Percentiles rank a stretch among this genome's conserved stretches.
These are phyloP conservation scores for Therioaphis trifolii DNA, from an alignment of 2,888 invertebrate genomes.

Conservation along the genomic window DNA sequence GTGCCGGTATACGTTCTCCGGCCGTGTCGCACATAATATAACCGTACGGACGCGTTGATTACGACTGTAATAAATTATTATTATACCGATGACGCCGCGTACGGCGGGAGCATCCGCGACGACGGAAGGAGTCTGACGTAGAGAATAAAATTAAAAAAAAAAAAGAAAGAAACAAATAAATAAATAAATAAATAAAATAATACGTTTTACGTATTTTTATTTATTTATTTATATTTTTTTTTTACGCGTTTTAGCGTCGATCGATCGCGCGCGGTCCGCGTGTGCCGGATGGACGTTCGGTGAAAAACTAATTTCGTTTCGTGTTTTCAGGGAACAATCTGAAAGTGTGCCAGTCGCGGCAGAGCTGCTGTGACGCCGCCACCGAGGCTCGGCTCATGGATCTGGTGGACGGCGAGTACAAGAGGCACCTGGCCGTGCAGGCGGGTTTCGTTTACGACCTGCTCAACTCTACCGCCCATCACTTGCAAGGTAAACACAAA, in stretches of 20 bases:
- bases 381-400: constrained; percentile 74
- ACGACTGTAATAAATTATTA: neutral
- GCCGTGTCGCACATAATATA: neutral
- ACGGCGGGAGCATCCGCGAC: neutral
- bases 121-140: too few species aligned
- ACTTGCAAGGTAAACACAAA: constrained; percentile 78
- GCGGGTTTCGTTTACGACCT: constrained; percentile 81
- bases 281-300: neutral
- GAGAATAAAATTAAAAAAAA: neutral
- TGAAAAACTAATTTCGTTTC: constrained; percentile 21
- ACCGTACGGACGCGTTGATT: constrained; percentile 36
- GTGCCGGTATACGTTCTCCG: too few species aligned
- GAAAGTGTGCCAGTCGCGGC: constrained; percentile 64
- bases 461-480: constrained; percentile 78
- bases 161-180: too few species aligned
- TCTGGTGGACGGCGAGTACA: constrained; percentile 76
- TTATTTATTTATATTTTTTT: neutral
- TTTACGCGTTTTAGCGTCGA: too few species aligned
- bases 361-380: constrained; percentile 75
- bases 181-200: too few species aligned
- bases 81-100: neutral
- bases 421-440: constrained; percentile 77
- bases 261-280: too few species aligned
- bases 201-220: too few species aligned
- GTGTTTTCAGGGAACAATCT: constrained; percentile 63